Evolutionary conservation across 2,113 vertebrate species (phyloP).

Genomic region (Mystacornis crossleyi): DNA sequence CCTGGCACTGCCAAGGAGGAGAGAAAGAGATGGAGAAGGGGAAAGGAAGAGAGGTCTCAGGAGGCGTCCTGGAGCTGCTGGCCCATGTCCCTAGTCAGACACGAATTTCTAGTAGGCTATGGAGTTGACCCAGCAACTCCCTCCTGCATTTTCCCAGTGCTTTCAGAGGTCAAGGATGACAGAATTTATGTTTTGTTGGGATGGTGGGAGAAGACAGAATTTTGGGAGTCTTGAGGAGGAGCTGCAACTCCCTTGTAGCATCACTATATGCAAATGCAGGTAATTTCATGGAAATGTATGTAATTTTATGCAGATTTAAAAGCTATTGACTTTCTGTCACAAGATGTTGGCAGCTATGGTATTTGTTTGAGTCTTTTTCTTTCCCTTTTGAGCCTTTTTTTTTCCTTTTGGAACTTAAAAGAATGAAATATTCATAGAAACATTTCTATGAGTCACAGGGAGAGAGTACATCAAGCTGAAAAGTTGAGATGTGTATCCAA

Average conservation of each 20-base stretch:
- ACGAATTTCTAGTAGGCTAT: background rate
- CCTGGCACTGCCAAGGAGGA: background rate
- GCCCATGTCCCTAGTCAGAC: background rate
- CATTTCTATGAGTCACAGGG: constrained; percentile 55
- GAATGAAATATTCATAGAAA: constrained; percentile 63
- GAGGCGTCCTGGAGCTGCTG: background rate
- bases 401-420: constrained; percentile 53
- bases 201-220: background rate
- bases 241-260: constrained; percentile 30
- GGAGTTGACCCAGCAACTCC: background rate
- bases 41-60: background rate
- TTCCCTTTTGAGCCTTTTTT: constrained; percentile 54
- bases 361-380: constrained; percentile 67
- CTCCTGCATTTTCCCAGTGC: background rate
- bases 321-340: constrained; percentile 70
- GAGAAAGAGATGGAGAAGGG: background rate
- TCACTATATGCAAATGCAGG: constrained; percentile 61
- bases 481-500: constrained; percentile 52
- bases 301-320: constrained; percentile 71
- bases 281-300: constrained; percentile 70
- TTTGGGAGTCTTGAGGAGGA: constrained; percentile 20
- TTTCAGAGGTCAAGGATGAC: background rate
- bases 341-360: constrained; percentile 69
- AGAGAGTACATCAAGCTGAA: constrained; percentile 43
- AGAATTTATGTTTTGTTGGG: background rate